Conservation (phyloP, 2,797 vertebrate species). For the Mormyrops boulengeri region DNA sequence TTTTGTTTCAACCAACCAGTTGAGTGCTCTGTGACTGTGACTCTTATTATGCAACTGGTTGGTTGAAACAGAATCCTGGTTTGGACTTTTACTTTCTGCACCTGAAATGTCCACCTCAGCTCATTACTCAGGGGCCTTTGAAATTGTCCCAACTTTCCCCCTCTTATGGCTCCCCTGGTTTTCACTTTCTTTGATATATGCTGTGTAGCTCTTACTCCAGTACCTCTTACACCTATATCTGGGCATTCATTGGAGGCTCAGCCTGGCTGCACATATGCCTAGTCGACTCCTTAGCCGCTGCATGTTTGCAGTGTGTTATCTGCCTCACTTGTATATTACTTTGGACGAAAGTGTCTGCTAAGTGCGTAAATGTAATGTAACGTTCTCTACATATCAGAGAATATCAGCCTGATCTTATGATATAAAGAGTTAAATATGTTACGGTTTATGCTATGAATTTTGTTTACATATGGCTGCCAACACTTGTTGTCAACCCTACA, state of each 20-base stretch:
- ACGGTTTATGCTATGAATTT: not conserved
- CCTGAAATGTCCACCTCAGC: not conserved
- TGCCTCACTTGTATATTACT: not conserved
- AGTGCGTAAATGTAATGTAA: not conserved
- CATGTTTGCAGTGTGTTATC: not conserved
- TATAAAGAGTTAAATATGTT: not conserved
- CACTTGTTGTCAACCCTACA: not conserved
- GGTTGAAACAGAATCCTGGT: not conserved
- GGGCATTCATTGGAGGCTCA: not conserved
- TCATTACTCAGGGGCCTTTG: not conserved
- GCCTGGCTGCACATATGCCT: not conserved
- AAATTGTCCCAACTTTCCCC: not conserved
- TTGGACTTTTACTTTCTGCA: not conserved
- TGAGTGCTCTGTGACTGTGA: not conserved
- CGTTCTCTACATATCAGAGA: not conserved
- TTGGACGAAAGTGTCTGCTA: not conserved
- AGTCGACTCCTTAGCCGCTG: not conserved
- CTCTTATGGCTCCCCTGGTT: not conserved
- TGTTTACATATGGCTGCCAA: not conserved
- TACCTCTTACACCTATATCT: not conserved
- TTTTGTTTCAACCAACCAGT: not conserved
- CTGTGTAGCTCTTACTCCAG: not conserved
- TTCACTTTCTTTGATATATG: not conserved
- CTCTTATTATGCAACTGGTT: not conserved
- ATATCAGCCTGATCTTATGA: not conserved